Conservation (phyloP, 2,797 vertebrate species). For the Tamandua tetradactyla region DNA sequence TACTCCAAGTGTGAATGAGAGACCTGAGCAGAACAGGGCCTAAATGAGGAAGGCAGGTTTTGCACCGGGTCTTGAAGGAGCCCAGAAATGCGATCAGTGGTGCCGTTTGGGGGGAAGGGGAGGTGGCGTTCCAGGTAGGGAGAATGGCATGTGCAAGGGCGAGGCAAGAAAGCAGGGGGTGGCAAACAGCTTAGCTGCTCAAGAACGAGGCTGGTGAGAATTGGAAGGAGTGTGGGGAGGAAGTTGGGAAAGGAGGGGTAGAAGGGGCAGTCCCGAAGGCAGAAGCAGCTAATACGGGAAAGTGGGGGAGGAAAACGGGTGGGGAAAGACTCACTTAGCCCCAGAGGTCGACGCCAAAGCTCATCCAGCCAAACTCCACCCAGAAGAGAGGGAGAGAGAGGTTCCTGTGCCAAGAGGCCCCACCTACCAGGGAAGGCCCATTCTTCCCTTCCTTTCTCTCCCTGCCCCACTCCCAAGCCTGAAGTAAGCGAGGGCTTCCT, state of each 20-base stretch:
- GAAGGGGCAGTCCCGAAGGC: slow-evolving; percentile 51
- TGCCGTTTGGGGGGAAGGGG: neutral
- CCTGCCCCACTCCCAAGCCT: neutral
- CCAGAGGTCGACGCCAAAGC: slow-evolving; percentile 53
- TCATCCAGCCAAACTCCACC: slow-evolving; percentile 66
- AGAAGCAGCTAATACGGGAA: slow-evolving; percentile 35
- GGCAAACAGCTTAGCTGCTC: slow-evolving; percentile 72
- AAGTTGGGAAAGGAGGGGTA: neutral
- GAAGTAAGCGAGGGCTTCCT: neutral
- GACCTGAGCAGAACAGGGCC: neutral
- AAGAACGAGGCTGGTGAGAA: slow-evolving; percentile 65
- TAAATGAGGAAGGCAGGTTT: neutral
- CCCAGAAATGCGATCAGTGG: slow-evolving; percentile 59
- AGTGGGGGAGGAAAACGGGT: slow-evolving; percentile 51
- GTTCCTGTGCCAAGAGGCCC: slow-evolving; percentile 57
- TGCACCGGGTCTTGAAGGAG: slow-evolving; percentile 19
- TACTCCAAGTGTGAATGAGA: neutral
- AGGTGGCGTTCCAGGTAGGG: slow-evolving; percentile 73
- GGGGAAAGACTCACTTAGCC: slow-evolving; percentile 58
- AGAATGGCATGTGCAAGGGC: slow-evolving; percentile 74
- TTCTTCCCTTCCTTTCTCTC: neutral
- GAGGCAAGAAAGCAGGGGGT: slow-evolving; percentile 62
- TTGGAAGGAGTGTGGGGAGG: slow-evolving; percentile 40
- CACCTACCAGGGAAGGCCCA: slow-evolving; percentile 38
- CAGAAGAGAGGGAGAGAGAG: slow-evolving; percentile 43